Percentiles rank a stretch among this genome's conserved stretches.
These are phyloP conservation scores for Heteropelma amictum DNA, from an alignment of 2,888 invertebrate genomes.

Conservation along the genomic window DNA sequence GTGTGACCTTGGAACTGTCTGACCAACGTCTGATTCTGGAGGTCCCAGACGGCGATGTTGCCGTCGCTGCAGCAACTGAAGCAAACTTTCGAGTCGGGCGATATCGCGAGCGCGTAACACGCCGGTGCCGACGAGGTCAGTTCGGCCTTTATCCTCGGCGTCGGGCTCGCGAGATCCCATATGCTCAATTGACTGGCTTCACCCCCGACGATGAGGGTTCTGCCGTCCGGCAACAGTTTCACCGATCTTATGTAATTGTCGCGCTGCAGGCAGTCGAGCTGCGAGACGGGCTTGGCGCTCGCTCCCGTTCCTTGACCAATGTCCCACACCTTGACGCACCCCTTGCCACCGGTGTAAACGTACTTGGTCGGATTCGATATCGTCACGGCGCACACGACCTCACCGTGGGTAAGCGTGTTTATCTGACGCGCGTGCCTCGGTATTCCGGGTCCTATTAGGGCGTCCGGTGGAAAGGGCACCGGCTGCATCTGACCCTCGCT, in stretches of 20 bases:
- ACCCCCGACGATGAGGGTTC: constrained; percentile 96
- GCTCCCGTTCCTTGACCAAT: constrained; percentile 91
- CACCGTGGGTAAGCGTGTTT: constrained; percentile 95
- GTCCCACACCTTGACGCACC: constrained; percentile 98
- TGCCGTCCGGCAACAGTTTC: constrained; percentile 93
- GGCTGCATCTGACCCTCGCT: constrained; percentile 93
- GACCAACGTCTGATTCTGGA: constrained; percentile 94
- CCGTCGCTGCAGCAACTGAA: constrained; percentile 98
- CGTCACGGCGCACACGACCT: constrained; percentile 97
- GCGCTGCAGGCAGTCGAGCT: constrained; percentile 94
- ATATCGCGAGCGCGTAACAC: constrained; percentile 97
- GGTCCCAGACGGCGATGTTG: constrained; percentile 97
- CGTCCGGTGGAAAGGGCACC: constrained; percentile 96
- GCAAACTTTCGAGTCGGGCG: constrained; percentile 97
- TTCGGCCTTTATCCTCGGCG: constrained; percentile 94
- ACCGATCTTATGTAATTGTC: constrained; percentile 96
- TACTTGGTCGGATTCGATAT: constrained; percentile 95
- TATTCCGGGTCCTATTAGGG: constrained; percentile 93
- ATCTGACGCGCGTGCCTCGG: constrained; percentile 94
- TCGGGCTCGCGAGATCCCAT: constrained; percentile 95
- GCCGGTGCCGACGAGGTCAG: constrained; percentile 96
- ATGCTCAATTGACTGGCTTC: constrained; percentile 96
- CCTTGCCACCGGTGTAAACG: constrained; percentile 97
- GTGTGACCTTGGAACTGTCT: constrained; percentile 95
- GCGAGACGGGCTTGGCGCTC: constrained; percentile 87